Evolutionary conservation across 2,113 vertebrate species (phyloP), one percentile per base, ranked within the genome.

Genomic region (Elanus axillaris): DNA sequence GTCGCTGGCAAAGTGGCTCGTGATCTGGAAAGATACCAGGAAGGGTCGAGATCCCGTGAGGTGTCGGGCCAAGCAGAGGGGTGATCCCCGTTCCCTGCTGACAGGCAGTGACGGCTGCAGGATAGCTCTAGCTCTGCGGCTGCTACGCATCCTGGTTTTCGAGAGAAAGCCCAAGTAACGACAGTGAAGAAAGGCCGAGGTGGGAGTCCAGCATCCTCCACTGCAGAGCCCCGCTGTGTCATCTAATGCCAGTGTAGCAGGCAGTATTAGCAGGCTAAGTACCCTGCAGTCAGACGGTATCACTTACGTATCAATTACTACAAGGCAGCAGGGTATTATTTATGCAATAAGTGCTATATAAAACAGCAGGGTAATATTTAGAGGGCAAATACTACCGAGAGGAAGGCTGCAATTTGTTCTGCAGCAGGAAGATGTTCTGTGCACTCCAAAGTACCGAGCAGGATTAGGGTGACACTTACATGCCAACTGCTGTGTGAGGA

Each of bases 401-500:
- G 29, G 53, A 95, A 97, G 67, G 80, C 80, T 97, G 62, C 91
- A 95, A 97, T 97, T 96, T 97, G 47, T 81, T 88, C 67, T 82
- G 67, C 74, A 85, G 77, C 84, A 91, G 64, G 75, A 93, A 74
- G 81, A 94, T 86, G 67, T 58, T 86, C 87, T 82, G n/a, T 64
- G 74, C 16, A 15, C 86, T 91, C 74, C 84, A 36, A 89, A 91
- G 80, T 50, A 73, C 67, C 4, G 4, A 43, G 45, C 62, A 80
- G 95, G 78, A 89, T 93, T 52, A 87, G 91, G 89, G 94, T 85
- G 93, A 95, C 73, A 71, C 87, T 94, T 69, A 85, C 58, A 88
- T 77, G 90, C 84, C 96, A 97, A 23, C 58, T 79, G 9, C 45
- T 69, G 38, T 34, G 53, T 19, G 55, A 85, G 47, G 93, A 91